These are phyloP conservation scores for Gallinago jamesoni DNA, from an alignment of 2,113 vertebrate species.

Conservation along the genomic window DNA sequence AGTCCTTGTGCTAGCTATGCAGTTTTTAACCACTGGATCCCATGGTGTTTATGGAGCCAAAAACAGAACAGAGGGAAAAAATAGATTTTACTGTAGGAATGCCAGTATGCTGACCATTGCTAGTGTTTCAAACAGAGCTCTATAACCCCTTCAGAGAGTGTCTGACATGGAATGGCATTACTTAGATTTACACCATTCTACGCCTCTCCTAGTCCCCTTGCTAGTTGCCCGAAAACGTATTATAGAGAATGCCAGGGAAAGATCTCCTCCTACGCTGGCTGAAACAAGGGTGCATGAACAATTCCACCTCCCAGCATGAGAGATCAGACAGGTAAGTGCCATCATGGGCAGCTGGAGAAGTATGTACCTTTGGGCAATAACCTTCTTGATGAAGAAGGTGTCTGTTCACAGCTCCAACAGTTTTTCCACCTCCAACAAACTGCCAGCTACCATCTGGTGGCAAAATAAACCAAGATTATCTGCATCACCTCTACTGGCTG, in stretches of 20 bases:
- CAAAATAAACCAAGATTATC: not conserved
- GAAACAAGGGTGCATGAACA: not conserved
- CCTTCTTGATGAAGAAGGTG: not conserved
- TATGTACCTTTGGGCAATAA: not conserved
- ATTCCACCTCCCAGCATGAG: not conserved
- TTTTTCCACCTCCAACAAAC: not conserved
- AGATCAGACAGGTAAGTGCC: not conserved
- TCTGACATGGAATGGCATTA: not conserved
- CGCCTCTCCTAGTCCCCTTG: not conserved
- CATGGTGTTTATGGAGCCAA: not conserved
- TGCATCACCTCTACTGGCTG: not conserved
- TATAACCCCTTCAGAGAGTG: accelerated
- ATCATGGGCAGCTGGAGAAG: not conserved
- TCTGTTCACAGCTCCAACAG: not conserved
- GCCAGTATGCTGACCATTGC: not conserved
- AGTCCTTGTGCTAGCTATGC: not conserved
- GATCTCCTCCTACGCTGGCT: not conserved
- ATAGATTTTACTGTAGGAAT: not conserved
- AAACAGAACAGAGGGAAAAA: not conserved
- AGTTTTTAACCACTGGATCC: not conserved
- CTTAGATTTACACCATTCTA: not conserved
- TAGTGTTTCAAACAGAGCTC: not conserved
- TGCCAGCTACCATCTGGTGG: not conserved
- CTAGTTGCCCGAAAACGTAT: not conserved
- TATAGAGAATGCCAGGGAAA: not conserved